Evolutionary conservation across 37 sponge, comb jelly and placozoan species (phyloP).

Genomic region (Halisarca cf. caerulea): DNA sequence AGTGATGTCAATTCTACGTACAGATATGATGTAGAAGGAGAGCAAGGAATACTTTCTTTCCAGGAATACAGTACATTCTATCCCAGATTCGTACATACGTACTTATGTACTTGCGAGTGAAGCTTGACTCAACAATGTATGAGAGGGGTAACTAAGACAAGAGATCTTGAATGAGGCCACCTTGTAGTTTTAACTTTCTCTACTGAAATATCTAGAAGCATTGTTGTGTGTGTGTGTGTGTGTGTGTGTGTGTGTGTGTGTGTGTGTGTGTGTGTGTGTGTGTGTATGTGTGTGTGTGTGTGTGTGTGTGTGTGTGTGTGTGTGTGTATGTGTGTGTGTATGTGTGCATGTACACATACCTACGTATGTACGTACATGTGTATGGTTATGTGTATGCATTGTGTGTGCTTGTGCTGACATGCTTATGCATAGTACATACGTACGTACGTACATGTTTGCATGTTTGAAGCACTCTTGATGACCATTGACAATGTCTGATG

Average conservation of each 20-base stretch:
- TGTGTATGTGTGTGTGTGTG: conserved; percentile 15
- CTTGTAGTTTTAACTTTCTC: too few species aligned
- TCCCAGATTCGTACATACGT: too few species aligned
- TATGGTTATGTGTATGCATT: not conserved
- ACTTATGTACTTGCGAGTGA: too few species aligned
- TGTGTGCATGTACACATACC: not conserved
- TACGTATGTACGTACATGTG: not conserved
- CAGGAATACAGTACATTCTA: too few species aligned
- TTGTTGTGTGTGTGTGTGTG: not conserved
- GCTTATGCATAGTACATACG: not conserved
- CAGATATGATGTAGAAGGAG: too few species aligned
- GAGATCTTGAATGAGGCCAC: too few species aligned
- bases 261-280: conserved; percentile 19
- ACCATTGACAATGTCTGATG: too few species aligned
- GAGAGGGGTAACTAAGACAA: too few species aligned
- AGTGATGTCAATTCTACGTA: too few species aligned
- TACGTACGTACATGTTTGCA: not conserved
- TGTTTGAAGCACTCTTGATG: not conserved
- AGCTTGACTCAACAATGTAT: too few species aligned
- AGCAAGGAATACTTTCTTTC: too few species aligned
- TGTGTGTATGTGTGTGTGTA: conserved; percentile 34
- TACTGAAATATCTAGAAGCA: too few species aligned
- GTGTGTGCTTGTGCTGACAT: not conserved
- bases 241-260: conserved; percentile 13
- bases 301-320: conserved; percentile 29